A percentile compares a stretch with the other conserved stretches of the same genome.
These are phyloP conservation scores for Hydrotaea diabolus DNA, from an alignment of 2,888 invertebrate species.

Conservation along the genomic window DNA sequence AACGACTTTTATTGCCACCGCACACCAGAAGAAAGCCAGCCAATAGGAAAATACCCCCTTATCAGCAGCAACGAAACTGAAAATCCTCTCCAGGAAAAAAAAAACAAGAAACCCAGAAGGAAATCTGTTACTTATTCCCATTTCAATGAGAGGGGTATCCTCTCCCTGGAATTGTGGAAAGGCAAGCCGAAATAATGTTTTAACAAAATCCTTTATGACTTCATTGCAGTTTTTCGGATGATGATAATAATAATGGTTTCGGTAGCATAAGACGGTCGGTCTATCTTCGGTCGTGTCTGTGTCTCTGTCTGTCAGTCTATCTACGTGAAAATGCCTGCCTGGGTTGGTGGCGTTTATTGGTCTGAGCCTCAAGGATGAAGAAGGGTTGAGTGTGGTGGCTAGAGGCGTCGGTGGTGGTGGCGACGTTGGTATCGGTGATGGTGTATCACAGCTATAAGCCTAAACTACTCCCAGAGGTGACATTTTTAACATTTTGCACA, in stretches of 20 bases:
- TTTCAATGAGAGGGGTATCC: slow-evolving; percentile 6
- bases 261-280: not conserved
- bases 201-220: slow-evolving; percentile 68
- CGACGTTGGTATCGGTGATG: not conserved
- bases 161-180: slow-evolving; percentile 15
- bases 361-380: slow-evolving; percentile 44
- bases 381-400: slow-evolving; percentile 47
- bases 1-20: slow-evolving; percentile 61
- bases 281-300: slow-evolving; percentile 36
- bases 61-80: slow-evolving; percentile 33
- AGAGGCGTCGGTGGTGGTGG: slow-evolving; percentile 3
- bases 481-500: slow-evolving; percentile 76
- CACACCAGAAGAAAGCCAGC: slow-evolving; percentile 33
- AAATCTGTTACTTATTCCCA: slow-evolving; percentile 33
- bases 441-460: slow-evolving; percentile 67
- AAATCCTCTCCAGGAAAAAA: slow-evolving; percentile 22
- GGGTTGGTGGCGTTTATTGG: slow-evolving; percentile 8
- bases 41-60: slow-evolving; percentile 17
- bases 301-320: slow-evolving; percentile 25
- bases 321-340: slow-evolving; percentile 35
- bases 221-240: slow-evolving; percentile 64
- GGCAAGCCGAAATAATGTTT: slow-evolving; percentile 58
- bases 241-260: slow-evolving; percentile 61
- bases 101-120: slow-evolving; percentile 13
- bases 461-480: slow-evolving; percentile 80